Percentiles rank a stretch among this genome's conserved stretches.
phyloP scores from a whole-genome alignment of 2,888 invertebrate genomes.

The Anthrax anthrax region DNA sequence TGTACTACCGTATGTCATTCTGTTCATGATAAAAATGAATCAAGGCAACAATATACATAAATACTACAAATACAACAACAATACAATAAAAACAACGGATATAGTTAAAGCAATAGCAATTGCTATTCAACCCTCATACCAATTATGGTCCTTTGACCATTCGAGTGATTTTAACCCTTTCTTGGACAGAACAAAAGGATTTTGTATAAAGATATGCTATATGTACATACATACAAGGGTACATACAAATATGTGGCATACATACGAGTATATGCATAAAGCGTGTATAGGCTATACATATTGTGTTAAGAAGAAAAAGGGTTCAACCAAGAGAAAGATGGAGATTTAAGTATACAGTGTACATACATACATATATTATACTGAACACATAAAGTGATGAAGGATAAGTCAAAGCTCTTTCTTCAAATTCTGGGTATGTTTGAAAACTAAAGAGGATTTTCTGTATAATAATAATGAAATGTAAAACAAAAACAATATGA shows the following conservation, averaged over 20 bases:
- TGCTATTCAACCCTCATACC: constrained; percentile 17
- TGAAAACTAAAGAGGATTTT: background rate
- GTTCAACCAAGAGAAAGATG: background rate
- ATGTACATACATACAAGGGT: background rate
- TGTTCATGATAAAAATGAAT: no score
- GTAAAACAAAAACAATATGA: no score
- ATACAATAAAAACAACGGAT: no score
- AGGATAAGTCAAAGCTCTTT: background rate
- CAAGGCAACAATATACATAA: constrained; percentile 3
- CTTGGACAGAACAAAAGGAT: constrained; percentile 12
- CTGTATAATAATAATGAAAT: no score
- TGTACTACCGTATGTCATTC: no score
- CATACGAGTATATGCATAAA: no score
- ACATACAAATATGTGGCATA: background rate
- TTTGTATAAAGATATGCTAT: background rate
- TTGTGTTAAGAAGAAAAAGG: background rate
- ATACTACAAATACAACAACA: no score
- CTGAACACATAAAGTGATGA: background rate
- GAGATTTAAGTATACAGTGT: background rate
- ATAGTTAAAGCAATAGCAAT: no score
- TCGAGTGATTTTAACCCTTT: constrained; percentile 30
- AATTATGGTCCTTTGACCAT: constrained; percentile 28
- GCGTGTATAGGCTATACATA: no score
- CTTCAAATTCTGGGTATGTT: background rate
- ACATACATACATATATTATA: no score